These are phyloP conservation scores for Flexamia atlantica DNA, from an alignment of 2,888 invertebrate genomes.

Conservation along the genomic window DNA sequence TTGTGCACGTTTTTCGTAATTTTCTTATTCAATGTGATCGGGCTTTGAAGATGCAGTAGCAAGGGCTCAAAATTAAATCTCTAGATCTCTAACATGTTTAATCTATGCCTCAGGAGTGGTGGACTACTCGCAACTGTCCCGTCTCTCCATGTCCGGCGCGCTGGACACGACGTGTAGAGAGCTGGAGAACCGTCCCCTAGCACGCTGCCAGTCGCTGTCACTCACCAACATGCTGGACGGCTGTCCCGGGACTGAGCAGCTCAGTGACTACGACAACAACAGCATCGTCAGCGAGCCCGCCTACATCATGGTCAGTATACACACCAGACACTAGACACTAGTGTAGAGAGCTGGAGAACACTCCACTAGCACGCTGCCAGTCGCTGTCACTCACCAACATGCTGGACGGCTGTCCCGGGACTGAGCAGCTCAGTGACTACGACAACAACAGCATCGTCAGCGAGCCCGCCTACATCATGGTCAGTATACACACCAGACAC, in stretches of 20 bases:
- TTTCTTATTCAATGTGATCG: no score
- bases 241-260: slow-evolving; percentile 23
- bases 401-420: slow-evolving; percentile 24
- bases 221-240: slow-evolving; percentile 44
- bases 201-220: slow-evolving; percentile 58
- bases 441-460: slow-evolving; percentile 61
- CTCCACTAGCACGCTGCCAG: slow-evolving; percentile 58
- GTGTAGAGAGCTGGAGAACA: slow-evolving; percentile 28
- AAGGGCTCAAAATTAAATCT: no score
- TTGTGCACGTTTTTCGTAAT: no score
- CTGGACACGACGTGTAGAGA: slow-evolving; percentile 23
- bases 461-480: slow-evolving; percentile 59
- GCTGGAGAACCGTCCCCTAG: slow-evolving; percentile 57
- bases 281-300: slow-evolving; percentile 61
- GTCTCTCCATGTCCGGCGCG: slow-evolving; percentile 29
- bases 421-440: slow-evolving; percentile 50
- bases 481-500: not conserved
- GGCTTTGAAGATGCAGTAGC: no score
- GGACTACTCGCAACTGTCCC: slow-evolving; percentile 46
- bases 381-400: slow-evolving; percentile 53
- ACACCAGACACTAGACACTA: slow-evolving; percentile 23
- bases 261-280: slow-evolving; percentile 59
- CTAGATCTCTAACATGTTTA: no score
- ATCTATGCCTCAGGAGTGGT: slow-evolving; percentile 2
- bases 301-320: slow-evolving; percentile 44